Evolutionary conservation across 2,888 invertebrate genomes (phyloP), one percentile per base, ranked within the genome.

Genomic region (Pocota personata): DNA sequence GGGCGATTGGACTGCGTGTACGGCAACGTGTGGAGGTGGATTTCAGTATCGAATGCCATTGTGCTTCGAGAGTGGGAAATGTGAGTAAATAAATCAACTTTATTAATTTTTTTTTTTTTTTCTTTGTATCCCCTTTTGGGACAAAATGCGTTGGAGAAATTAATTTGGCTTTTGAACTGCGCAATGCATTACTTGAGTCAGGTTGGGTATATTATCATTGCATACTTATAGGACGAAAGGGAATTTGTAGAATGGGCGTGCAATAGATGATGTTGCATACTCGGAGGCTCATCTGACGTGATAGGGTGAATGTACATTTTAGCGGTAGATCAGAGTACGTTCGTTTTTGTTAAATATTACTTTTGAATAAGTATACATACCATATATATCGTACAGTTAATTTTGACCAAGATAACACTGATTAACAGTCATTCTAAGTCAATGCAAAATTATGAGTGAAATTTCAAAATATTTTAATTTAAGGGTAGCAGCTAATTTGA

Each of bases 1-100:
- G 88, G 94, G 96, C 37, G 96, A 96, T 87, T 98, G 97, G 97
- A 95, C 96, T 1, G 94, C 95, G 14, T 98, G 98, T 92, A 94
- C 94, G 88, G 95, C 94, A 16, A 94, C 94, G 0, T 98, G 98
- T 92, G 97, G 97, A 4, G 94, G 95, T 82, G 98, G 97, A 46
- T 93, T 94, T 84, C 95, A 95, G 92, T 92, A 93, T 87, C 93
- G 95, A 3, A 91, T 91, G 79, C 93, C 94, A 2, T 88, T 93
- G 7, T 94, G 94, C 88, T 90, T 90, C 71, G 82, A 93, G 93
- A 88, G 93, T 91, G 87, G 93, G 92, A 89, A 92, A 91, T 88
- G 94, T 94, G 89, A 92, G 91, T 82, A n/a, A 7, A 57, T 50
- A 71, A 55, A 58, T 16, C 35, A 35, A 30, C 35, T 43, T 14